Evolutionary conservation across 2,113 vertebrate genomes (phyloP), one percentile per base, ranked within the genome.

Genomic region (Marmota flaviventris): DNA sequence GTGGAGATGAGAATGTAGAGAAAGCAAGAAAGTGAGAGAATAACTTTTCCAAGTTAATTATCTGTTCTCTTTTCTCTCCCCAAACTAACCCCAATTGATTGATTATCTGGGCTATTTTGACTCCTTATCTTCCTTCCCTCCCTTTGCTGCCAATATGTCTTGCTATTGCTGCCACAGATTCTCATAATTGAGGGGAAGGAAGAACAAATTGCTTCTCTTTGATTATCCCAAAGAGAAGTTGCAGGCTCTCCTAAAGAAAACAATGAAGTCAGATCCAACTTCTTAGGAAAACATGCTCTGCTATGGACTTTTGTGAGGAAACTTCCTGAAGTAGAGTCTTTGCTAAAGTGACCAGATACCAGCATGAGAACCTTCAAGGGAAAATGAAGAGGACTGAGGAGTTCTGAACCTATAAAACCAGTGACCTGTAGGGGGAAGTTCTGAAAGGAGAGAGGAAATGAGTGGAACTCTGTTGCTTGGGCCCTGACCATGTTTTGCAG

Each of bases 131-230:
- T 20, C 73, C 67, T 65, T 65, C 22, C 12, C 5, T 58, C 6
- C 34, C 32, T 79, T 84, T 42, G 81, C 18, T 84, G 39, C 51
- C 85, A 81, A 11, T 18, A 12, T 85, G 79, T 95, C 75, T 88
- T 83, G 70, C 81, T 95, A 70, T 79, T 81, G 88, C 92, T 85
- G 32, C 75, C 48, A 51, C 10, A 93, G 48, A 27, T 39, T 48
- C 63, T 82, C 27, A 69, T 34, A 51, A 51, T 1, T 14, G 2
- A 82, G 25, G 18, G 42, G 42, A 51, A 61, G 27, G 48, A 70
- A 83, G 34, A 42, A 34, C 63, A 32, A 61, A 77, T 67, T 73
- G 29, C 16, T 76, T 91, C 22, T 87, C 76, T 92, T 70, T 94
- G 32, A 85, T 89, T 87, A 79, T 37, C 24, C 67, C 51, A 51